Evolutionary conservation across 1,140 invertebrate species (phyloP), one percentile per base, ranked within the genome.

Genomic region (Heliconius nattereri): DNA sequence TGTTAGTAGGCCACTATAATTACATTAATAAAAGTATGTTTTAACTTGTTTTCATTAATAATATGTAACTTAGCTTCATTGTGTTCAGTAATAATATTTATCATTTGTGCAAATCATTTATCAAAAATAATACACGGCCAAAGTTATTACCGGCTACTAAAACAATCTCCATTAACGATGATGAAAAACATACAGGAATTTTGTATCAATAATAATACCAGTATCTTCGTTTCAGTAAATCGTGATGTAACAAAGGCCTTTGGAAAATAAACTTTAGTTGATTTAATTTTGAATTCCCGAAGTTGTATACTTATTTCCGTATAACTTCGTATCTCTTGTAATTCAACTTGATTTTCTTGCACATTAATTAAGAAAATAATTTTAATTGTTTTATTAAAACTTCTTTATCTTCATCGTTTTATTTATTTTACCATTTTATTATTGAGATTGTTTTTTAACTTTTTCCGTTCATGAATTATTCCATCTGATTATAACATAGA

Each of bases 221-320:
- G 57, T 16, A 26, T 26, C 57, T 26, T 66, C 57, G 26, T 13
- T 66, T 26, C 23, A 3, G 57, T 66, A 26, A 11, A 66, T 16
- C 11, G 57, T 26, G 6, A 13, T 23, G 60, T 35, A 70, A 45
- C 75, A 76, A 75, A 40, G 54, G 40, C 75, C 16, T 76, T 70
- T 70, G 29, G 26, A 60, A 70, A 76, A 70, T 54, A 76, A 76
- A 76, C 26, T 76, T 76, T 19, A 49, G 75, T 76, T 76, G 60
- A 70, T 70, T 71, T 71, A 45, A 66, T n/a, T 29, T 66, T 23
- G 60, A 66, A 66, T 66, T 66, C 13, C 3, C 60, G 9, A 66
- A 66, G 60, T 29, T 66, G 60, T 29, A n/a, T 29, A 23, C 8
- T 23, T 57, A 66, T 29, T 66, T 26, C 13, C 23, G 60, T 7